phyloP scores from a whole-genome alignment of 1,140 invertebrate genomes.

The Eurosta solidaginis region DNA sequence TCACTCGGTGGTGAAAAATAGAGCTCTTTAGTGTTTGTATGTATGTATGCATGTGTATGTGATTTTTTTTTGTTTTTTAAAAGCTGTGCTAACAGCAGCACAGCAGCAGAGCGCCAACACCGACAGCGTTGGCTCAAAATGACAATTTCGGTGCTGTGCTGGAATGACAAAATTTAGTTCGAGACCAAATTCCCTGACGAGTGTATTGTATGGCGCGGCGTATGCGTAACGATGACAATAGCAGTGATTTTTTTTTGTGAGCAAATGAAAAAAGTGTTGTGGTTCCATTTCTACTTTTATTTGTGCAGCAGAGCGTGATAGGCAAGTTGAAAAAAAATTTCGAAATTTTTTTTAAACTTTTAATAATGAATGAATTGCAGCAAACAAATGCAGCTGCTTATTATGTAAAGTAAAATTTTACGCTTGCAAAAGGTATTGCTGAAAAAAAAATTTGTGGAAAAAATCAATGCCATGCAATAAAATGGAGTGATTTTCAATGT shows the following conservation, averaged over 20 bases:
- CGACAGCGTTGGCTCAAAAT: not conserved
- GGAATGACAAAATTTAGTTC: constrained; percentile 29
- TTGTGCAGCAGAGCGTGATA: not conserved
- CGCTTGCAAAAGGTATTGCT: not conserved
- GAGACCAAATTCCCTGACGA: constrained; percentile 37
- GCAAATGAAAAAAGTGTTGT: constrained; percentile 12
- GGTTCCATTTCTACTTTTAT: not conserved
- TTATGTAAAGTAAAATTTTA: not conserved
- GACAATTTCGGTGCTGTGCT: constrained; percentile 16
- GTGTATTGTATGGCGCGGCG: constrained; percentile 27
- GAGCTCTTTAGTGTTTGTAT: too few species aligned
- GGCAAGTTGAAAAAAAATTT: not conserved
- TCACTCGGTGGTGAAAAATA: too few species aligned
- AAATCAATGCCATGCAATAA: constrained; percentile 4
- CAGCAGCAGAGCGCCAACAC: not conserved
- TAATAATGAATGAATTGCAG: not conserved
- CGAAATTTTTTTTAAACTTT: not conserved
- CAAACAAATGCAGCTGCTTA: not conserved
- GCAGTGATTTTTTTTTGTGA: not conserved
- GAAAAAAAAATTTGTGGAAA: constrained; percentile 11
- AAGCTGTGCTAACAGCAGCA: not conserved
- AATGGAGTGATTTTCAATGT: not conserved
- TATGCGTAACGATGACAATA: not conserved
- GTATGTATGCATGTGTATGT: too few species aligned
- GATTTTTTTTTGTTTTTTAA: not conserved